Evolutionary conservation across 1,140 invertebrate species (phyloP).

Genomic region (Pomphorhynchus laevis): DNA sequence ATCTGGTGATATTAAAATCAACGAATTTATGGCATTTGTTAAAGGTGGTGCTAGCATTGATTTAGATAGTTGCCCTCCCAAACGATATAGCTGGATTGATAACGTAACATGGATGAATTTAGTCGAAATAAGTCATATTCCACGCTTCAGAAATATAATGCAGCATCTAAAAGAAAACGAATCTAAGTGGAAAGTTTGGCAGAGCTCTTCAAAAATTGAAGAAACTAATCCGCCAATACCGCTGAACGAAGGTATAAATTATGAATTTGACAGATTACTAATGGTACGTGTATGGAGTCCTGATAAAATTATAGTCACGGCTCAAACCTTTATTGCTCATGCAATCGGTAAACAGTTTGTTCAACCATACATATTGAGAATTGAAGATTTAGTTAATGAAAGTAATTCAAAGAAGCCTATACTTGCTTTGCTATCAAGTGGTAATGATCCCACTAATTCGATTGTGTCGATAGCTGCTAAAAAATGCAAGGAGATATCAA

Average conservation of each 20-base stretch:
- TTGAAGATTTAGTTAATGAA: conserved; percentile 51
- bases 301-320: conserved; percentile 58
- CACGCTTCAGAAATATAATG: conserved; percentile 33
- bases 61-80: conserved; percentile 34
- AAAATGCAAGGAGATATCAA: conserved; percentile 44
- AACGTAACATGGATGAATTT: conserved; percentile 52
- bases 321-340: conserved; percentile 40
- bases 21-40: conserved; percentile 64
- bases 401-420: conserved; percentile 48
- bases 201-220: conserved; percentile 62
- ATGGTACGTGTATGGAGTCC: conserved; percentile 70
- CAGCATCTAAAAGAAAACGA: conserved; percentile 37
- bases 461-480: conserved; percentile 49
- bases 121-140: conserved; percentile 33
- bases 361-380: conserved; percentile 32
- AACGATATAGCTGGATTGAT: conserved; percentile 50
- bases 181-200: conserved; percentile 57
- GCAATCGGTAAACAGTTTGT: conserved; percentile 19
- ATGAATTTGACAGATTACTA: conserved; percentile 49
- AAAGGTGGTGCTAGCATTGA: conserved; percentile 38
- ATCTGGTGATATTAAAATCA: conserved; percentile 36
- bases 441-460: conserved; percentile 69
- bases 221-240: conserved; percentile 36
- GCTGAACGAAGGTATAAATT: conserved; percentile 32
- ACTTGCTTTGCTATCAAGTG: conserved; percentile 64